Evolutionary conservation across 2,888 invertebrate species (phyloP).

Genomic region (Corythucha ciliata): DNA sequence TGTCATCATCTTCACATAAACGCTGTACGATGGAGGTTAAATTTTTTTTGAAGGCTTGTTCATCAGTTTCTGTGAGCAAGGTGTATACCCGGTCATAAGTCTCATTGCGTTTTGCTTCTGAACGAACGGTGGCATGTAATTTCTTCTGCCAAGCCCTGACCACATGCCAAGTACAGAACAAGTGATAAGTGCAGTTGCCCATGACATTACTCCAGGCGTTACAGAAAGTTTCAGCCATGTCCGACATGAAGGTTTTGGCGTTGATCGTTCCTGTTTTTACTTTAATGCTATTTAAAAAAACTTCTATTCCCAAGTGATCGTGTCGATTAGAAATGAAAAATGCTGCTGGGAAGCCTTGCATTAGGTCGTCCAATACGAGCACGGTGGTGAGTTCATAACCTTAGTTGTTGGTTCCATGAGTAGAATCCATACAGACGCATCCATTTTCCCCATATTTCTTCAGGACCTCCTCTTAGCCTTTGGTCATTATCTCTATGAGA

Average conservation of each 20-base stretch:
- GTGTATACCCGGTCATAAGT: neutral
- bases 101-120: neutral
- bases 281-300: slow-evolving; percentile 31
- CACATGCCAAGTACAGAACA: slow-evolving; percentile 36
- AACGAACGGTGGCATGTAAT: neutral
- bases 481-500: slow-evolving; percentile 35
- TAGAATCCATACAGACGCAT: slow-evolving; percentile 35
- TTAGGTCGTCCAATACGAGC: slow-evolving; percentile 32
- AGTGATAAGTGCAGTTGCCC: slow-evolving; percentile 19
- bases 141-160: slow-evolving; percentile 25
- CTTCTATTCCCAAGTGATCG: slow-evolving; percentile 21
- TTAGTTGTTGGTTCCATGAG: slow-evolving; percentile 32
- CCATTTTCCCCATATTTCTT: slow-evolving; percentile 31
- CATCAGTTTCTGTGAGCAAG: slow-evolving; percentile 8
- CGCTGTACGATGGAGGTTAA: neutral
- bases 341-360: slow-evolving; percentile 33
- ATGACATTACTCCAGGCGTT: slow-evolving; percentile 33
- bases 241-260: slow-evolving; percentile 35
- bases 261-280: neutral
- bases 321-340: slow-evolving; percentile 29
- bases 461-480: slow-evolving; percentile 32
- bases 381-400: slow-evolving; percentile 31
- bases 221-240: slow-evolving; percentile 33
- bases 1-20: neutral
- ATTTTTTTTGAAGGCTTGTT: slow-evolving; percentile 1